Base-by-base conservation (phyloP, 2,113 vertebrate genomes). In the Scytalopus superciliaris region DNA sequence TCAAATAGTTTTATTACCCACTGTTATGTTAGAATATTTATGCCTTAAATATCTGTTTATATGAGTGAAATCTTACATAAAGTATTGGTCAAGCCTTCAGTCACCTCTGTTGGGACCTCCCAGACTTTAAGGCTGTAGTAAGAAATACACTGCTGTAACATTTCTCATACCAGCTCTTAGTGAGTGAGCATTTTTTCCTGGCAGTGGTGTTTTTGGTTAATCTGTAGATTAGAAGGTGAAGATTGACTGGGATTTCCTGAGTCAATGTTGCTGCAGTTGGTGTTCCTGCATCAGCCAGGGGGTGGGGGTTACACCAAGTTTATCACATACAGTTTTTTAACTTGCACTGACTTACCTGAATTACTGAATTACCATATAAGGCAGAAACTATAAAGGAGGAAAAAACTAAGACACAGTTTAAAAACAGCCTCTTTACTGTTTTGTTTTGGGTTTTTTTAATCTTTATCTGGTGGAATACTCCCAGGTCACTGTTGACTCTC, bases 221-320 rank as follows among this genome's bases (percentile, higher is more conserved):
- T 80, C 70, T 12, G 2, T 52, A 87, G 74, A 60, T 89, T 44
- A 74, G 84, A 96, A 86, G 84, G 76, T 83, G 92, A 94, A 85
- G 88, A 94, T 87, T 92, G 68, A 72, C 82, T 60, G 9, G 37
- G 56, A 87, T 96, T 96, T 87, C 70, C 44, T 88, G 47, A 24
- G 64, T 44, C 0, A 2, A 6, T 50, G 47, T 56, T 91, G 67
- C 59, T 91, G 87, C 56, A 8, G 10, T 69, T 47, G 59, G 76
- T 96, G 70, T 97, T 97, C 94, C 90, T 49, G 2, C 75, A 37
- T 92, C 92, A 94, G 72, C 91, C 96, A 96, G 60, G 74, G 92
- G 95, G 73, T 97, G 94, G 93, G 93, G 68, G 90, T 97, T 96
- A 49, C 70, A 83, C 67, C 68, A 83, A 56, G 62, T 66, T 96